Evolutionary conservation across 1,140 invertebrate genomes (phyloP).

Genomic region (Oscheius sp.): DNA sequence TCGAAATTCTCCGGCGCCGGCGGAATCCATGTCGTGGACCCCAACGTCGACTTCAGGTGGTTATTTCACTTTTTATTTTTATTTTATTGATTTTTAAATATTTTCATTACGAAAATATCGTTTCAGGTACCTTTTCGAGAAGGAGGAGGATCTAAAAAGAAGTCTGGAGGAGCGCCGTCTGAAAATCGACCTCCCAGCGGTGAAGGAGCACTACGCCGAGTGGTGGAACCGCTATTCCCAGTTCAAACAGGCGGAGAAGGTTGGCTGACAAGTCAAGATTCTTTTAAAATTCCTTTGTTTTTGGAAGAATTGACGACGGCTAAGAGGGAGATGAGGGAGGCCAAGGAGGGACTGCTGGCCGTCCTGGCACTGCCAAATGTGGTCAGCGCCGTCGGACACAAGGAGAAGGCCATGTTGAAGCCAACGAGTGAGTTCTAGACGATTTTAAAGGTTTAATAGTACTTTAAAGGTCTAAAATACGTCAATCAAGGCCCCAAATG

Average conservation of each 20-base stretch:
- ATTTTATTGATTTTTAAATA: background rate
- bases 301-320: background rate
- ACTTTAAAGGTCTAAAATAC: too few species aligned
- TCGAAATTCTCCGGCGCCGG: background rate
- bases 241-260: conserved; percentile 1
- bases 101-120: background rate
- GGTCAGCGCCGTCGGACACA: conserved; percentile 4
- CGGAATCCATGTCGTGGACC: conserved; percentile 20
- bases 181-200: background rate
- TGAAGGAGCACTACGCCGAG: background rate
- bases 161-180: conserved; percentile 1
- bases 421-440: conserved; percentile 5
- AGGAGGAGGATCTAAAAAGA: conserved; percentile 7
- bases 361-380: conserved; percentile 17
- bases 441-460: background rate
- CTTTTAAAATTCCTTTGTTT: background rate
- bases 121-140: conserved; percentile 12
- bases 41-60: conserved; percentile 18
- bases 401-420: conserved; percentile 18
- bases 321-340: background rate
- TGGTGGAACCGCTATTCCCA: conserved; percentile 15
- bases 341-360: conserved; percentile 19
- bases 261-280: too few species aligned
- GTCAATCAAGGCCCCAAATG: too few species aligned
- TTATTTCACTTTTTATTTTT: background rate